Percentiles rank a stretch among this genome's conserved stretches.
Evolutionary conservation across 2,797 vertebrate genomes (phyloP).

Genomic region (Tenualosa ilisha): DNA sequence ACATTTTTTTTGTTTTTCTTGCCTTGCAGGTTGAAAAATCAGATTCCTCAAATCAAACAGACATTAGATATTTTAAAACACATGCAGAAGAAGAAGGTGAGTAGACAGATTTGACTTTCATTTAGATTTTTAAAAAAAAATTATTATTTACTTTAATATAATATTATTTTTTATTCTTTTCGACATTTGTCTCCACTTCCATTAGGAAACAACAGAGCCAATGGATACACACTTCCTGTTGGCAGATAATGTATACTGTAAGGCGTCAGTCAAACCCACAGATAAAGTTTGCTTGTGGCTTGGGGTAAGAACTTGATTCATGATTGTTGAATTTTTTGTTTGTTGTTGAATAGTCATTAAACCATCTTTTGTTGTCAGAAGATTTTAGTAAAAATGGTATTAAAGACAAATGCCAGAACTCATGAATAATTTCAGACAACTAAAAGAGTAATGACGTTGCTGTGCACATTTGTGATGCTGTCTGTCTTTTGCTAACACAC

Average conservation of each 20-base stretch:
- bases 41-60: slow-evolving; percentile 98
- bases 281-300: slow-evolving; percentile 99
- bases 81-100: slow-evolving; percentile 99
- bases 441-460: too few relatives aligned
- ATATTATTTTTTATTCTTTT: neutral
- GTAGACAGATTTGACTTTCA: neutral
- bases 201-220: slow-evolving; percentile 86
- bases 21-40: slow-evolving; percentile 86
- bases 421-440: too few relatives aligned
- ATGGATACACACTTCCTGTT: slow-evolving; percentile 95
- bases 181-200: slow-evolving; percentile 24
- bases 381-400: too few relatives aligned
- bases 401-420: too few relatives aligned
- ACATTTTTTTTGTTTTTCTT: neutral
- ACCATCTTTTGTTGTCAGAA: too few relatives aligned
- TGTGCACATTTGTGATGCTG: too few relatives aligned
- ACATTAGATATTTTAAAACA: slow-evolving; percentile 97
- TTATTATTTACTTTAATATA: too few relatives aligned
- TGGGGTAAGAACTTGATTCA: slow-evolving; percentile 81
- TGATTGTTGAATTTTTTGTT: too few relatives aligned
- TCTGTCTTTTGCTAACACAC: too few relatives aligned
- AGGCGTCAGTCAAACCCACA: slow-evolving; percentile 92
- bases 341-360: too few relatives aligned
- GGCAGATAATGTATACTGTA: slow-evolving; percentile 96
- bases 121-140: too few relatives aligned